A percentile compares a stretch with the other conserved stretches of the same genome.
phyloP scores from a whole-genome alignment of 1,140 invertebrate species.

The Homarus americanus region DNA sequence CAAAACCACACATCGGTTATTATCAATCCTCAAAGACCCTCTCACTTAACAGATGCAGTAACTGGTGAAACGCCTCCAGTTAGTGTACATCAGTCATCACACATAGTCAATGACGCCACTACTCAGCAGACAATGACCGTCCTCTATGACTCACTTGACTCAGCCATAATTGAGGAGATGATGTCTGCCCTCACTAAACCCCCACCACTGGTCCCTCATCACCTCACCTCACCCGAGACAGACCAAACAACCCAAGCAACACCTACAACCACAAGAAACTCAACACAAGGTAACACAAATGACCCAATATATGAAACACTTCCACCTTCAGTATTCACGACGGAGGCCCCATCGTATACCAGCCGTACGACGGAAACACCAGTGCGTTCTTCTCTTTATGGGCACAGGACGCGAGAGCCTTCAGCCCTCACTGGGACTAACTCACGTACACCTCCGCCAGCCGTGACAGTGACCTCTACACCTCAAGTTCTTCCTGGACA shows the following conservation, averaged over 20 bases:
- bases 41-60: neutral
- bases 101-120: neutral
- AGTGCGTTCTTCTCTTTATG: neutral
- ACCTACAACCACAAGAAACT: neutral
- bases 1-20: too few relatives aligned
- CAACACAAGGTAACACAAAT: too few relatives aligned
- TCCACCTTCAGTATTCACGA: neutral
- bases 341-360: too few relatives aligned
- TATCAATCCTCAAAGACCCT: too few relatives aligned
- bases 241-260: neutral
- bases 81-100: neutral
- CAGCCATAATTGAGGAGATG: neutral
- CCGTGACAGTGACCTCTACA: neutral
- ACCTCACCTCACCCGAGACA: neutral
- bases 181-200: neutral
- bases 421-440: too few relatives aligned
- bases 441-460: neutral
- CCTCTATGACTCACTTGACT: neutral
- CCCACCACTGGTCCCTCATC: too few relatives aligned
- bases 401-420: neutral
- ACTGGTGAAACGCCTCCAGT: neutral
- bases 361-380: too few relatives aligned
- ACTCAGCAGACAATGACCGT: neutral
- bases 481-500: neutral
- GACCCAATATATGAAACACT: neutral